These are phyloP conservation scores for Phrynosoma platyrhinos DNA, from an alignment of 2,113 vertebrate genomes.

Conservation along the genomic window DNA sequence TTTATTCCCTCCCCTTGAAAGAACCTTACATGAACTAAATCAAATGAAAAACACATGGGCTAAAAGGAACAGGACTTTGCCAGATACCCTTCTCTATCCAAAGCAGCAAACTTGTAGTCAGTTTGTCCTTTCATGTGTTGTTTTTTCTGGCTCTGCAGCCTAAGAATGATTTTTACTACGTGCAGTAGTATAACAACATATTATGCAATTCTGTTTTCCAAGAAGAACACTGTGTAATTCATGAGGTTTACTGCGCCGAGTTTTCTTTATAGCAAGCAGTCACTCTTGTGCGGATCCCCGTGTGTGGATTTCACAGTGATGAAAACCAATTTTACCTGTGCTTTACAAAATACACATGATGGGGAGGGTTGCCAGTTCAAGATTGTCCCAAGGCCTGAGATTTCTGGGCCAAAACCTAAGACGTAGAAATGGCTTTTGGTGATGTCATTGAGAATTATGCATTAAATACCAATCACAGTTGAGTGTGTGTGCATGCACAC, in stretches of 20 bases:
- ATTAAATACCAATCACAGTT: too few species aligned
- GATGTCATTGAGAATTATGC: too few species aligned
- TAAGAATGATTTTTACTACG: slow-evolving; percentile 78
- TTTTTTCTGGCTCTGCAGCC: slow-evolving; percentile 75
- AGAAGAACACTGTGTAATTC: slow-evolving; percentile 78
- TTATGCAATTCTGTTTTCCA: slow-evolving; percentile 79
- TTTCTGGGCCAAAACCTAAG: background rate
- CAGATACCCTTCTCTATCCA: slow-evolving; percentile 77
- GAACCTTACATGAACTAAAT: slow-evolving; percentile 80
- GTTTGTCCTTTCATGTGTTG: slow-evolving; percentile 76
- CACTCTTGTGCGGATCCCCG: background rate
- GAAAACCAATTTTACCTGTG: background rate
- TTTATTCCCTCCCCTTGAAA: slow-evolving; percentile 72
- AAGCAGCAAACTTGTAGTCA: slow-evolving; percentile 77
- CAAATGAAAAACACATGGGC: slow-evolving; percentile 80
- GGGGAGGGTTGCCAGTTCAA: background rate
- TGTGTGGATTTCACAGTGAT: background rate
- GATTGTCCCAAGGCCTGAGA: background rate
- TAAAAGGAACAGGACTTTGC: slow-evolving; percentile 65
- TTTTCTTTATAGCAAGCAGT: slow-evolving; percentile 65
- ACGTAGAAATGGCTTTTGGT: too few species aligned
- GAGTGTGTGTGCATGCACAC: too few species aligned
- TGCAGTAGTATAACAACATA: slow-evolving; percentile 80
- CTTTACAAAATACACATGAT: background rate
- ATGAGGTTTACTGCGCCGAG: slow-evolving; percentile 65